These are phyloP conservation scores for Drepanosiphum platanoidis DNA, from an alignment of 2,888 invertebrate species.

Conservation along the genomic window DNA sequence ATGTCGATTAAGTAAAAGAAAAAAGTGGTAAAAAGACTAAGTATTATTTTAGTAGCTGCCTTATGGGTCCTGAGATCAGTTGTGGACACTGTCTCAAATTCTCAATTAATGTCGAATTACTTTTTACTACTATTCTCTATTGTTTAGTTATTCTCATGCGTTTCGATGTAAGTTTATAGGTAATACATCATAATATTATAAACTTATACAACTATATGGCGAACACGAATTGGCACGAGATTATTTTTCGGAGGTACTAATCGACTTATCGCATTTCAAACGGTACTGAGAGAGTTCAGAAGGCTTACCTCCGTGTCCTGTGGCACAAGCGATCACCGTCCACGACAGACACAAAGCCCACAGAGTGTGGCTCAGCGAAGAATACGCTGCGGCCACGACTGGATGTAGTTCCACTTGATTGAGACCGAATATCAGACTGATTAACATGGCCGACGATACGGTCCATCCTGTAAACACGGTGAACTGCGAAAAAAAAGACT, in stretches of 20 bases:
- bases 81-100: too few species aligned
- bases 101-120: too few species aligned
- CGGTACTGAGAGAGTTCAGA: background rate
- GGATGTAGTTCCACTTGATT: constrained; percentile 78
- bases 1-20: too few species aligned
- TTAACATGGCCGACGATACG: constrained; percentile 74
- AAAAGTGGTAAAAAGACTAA: too few species aligned
- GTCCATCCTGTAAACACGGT: constrained; percentile 79
- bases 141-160: too few species aligned
- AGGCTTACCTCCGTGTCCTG: constrained; percentile 79
- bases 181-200: background rate
- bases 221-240: background rate
- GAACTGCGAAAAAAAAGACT: constrained; percentile 69
- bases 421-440: constrained; percentile 82
- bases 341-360: constrained; percentile 85
- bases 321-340: constrained; percentile 86
- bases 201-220: background rate
- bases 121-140: too few species aligned
- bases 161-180: too few species aligned
- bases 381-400: constrained; percentile 79
- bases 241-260: background rate
- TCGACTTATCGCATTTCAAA: background rate
- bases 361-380: constrained; percentile 83
- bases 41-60: too few species aligned
- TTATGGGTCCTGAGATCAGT: too few species aligned